These are phyloP conservation scores for Danaus melanippus DNA, from an alignment of 1,140 invertebrate genomes.

Conservation along the genomic window DNA sequence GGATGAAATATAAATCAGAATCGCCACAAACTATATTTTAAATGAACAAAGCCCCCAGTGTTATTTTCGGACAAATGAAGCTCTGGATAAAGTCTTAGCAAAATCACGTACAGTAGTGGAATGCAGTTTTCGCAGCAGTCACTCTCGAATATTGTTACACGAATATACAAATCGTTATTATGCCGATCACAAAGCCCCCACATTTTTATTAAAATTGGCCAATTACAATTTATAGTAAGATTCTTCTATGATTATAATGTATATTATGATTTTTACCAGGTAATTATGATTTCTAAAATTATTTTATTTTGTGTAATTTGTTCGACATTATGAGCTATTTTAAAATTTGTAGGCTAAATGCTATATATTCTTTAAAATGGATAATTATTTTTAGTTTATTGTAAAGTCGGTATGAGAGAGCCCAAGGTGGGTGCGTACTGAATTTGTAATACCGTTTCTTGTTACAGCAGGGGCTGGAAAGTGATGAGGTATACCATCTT, in stretches of 20 bases:
- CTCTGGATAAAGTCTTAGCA: constrained; percentile 43
- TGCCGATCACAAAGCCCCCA: constrained; percentile 48
- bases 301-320: constrained; percentile 28
- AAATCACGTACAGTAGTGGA: constrained; percentile 55
- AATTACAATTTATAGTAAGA: constrained; percentile 13
- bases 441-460: constrained; percentile 73
- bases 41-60: constrained; percentile 17
- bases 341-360: constrained; percentile 16
- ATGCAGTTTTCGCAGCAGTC: constrained; percentile 59
- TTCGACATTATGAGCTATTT: constrained; percentile 8
- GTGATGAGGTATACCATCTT: constrained; percentile 84
- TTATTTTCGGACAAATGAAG: constrained; percentile 64
- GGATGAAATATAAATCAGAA: constrained; percentile 31
- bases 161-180: constrained; percentile 32
- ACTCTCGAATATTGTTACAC: constrained; percentile 48
- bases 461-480: constrained; percentile 89
- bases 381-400: constrained; percentile 26
- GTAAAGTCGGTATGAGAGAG: constrained; percentile 42
- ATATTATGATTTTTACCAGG: constrained; percentile 14
- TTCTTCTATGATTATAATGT: constrained; percentile 6
- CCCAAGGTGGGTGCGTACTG: constrained; percentile 69
- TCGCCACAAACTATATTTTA: constrained; percentile 25
- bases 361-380: constrained; percentile 12
- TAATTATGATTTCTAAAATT: constrained; percentile 22
- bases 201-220: constrained; percentile 29